phyloP scores from a whole-genome alignment of 1,140 invertebrate genomes.

The Euura saliciscinereae region DNA sequence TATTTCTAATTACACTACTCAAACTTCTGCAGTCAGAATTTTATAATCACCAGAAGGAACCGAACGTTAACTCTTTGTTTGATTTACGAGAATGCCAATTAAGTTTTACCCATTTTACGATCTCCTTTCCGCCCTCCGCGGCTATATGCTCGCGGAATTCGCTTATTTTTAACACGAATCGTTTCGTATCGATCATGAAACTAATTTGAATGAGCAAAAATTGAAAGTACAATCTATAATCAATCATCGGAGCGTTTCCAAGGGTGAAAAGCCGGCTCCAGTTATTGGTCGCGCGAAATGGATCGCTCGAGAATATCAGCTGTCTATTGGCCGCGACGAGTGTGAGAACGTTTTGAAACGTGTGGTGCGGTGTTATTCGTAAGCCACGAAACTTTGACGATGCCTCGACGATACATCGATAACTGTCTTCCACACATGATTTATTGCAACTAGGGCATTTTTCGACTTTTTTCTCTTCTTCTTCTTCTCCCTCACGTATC shows the following conservation, averaged over 20 bases:
- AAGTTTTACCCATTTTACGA: too few relatives aligned
- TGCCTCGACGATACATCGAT: constrained; percentile 29
- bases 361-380: constrained; percentile 8
- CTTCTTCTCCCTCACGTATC: constrained; percentile 13
- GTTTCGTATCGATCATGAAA: too few relatives aligned
- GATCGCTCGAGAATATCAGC: constrained; percentile 22
- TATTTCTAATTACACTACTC: too few relatives aligned
- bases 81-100: too few relatives aligned
- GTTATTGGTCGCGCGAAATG: constrained; percentile 26
- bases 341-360: constrained; percentile 47
- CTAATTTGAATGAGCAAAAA: background rate
- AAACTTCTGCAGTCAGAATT: too few relatives aligned
- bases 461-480: constrained; percentile 15
- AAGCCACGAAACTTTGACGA: background rate
- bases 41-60: too few relatives aligned
- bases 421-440: constrained; percentile 46
- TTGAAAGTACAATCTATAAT: constrained; percentile 37
- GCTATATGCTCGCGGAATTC: too few relatives aligned
- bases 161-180: too few relatives aligned
- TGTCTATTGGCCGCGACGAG: constrained; percentile 29
- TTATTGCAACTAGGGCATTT: constrained; percentile 41
- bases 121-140: too few relatives aligned
- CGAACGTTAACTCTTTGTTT: too few relatives aligned
- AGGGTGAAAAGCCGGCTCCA: constrained; percentile 8
- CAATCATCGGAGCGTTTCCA: constrained; percentile 33